These are phyloP conservation scores for Clarias fuscus DNA, from an alignment of 2,797 vertebrate species.

Conservation along the genomic window DNA sequence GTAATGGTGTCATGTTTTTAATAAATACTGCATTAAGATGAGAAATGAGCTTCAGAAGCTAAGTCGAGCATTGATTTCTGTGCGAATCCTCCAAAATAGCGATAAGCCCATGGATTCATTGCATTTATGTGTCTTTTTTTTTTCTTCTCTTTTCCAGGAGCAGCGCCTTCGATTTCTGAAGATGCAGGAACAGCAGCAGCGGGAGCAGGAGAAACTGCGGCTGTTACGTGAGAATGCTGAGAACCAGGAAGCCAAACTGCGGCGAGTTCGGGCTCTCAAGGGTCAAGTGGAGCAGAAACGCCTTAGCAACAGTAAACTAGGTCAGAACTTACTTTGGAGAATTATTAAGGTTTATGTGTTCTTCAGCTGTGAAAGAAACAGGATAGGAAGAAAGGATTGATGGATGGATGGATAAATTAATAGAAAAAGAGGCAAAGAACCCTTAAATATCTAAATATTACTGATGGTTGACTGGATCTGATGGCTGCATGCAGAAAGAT, in stretches of 20 bases:
- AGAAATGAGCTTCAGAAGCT: neutral
- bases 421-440: neutral
- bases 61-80: neutral
- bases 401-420: neutral
- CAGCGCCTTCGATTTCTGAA: constrained; percentile 91
- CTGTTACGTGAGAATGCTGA: constrained; percentile 85
- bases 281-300: constrained; percentile 93
- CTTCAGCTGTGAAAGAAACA: neutral
- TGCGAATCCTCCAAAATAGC: neutral
- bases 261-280: constrained; percentile 86
- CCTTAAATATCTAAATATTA: neutral
- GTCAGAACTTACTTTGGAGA: constrained; percentile 67
- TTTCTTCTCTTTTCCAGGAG: constrained; percentile 73
- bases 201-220: constrained; percentile 88
- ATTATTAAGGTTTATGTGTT: neutral
- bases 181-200: constrained; percentile 87
- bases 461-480: neutral
- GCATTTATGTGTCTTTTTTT: neutral
- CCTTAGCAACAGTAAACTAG: constrained; percentile 87
- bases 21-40: neutral
- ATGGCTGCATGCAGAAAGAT: neutral
- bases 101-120: neutral
- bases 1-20: neutral
- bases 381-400: no score
- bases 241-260: constrained; percentile 91